phyloP scores from a whole-genome alignment of 2,797 vertebrate species.

The Hypotaenidia philippensis region DNA sequence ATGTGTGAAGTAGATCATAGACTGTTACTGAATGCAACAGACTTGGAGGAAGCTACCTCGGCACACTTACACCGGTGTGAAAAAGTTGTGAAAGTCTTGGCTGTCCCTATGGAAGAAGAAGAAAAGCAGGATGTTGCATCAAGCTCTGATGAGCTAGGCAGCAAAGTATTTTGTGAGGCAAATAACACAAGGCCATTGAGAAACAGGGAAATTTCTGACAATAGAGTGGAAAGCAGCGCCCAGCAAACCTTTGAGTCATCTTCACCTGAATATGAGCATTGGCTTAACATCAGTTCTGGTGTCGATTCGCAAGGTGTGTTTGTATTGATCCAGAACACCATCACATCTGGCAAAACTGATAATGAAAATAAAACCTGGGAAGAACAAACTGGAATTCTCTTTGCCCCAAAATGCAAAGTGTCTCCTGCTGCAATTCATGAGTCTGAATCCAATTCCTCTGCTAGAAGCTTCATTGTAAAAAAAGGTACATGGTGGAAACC shows the following conservation, averaged over 20 bases:
- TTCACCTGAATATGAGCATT: not conserved
- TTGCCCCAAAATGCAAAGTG: not conserved
- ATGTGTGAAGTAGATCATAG: conserved; percentile 49
- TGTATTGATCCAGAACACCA: not conserved
- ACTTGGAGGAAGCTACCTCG: conserved; percentile 4
- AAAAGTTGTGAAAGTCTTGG: conserved; percentile 57
- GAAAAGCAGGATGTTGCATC: conserved; percentile 49
- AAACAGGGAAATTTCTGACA: not conserved
- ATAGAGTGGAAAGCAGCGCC: not conserved
- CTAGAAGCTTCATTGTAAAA: not conserved
- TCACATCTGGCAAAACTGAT: not conserved
- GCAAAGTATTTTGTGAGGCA: not conserved
- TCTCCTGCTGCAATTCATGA: not conserved
- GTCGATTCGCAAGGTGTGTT: conserved; percentile 1
- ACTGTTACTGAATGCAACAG: not conserved
- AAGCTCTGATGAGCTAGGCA: conserved; percentile 30
- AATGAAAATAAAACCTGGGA: not conserved
- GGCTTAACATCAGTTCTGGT: not conserved
- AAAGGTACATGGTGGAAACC: not conserved
- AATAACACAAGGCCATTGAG: not conserved
- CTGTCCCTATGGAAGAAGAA: conserved; percentile 46
- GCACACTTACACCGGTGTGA: not conserved
- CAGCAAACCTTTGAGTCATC: not conserved
- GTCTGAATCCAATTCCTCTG: conserved; percentile 5
- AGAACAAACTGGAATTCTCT: not conserved